Evolutionary conservation across 2,797 vertebrate genomes (phyloP).

Genomic region (Steatocranus sp.): DNA sequence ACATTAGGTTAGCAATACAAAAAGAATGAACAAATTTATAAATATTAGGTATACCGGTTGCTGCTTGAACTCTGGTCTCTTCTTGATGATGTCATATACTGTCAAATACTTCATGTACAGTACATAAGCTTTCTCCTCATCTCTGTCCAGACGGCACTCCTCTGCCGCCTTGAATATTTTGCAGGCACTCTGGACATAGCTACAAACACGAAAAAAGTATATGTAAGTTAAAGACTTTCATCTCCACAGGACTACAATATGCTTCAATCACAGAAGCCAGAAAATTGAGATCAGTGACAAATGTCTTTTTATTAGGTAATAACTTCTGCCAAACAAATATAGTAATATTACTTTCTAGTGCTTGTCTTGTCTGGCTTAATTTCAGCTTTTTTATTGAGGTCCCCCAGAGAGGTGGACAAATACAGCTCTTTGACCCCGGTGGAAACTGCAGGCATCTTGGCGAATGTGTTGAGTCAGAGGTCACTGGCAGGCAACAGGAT

Average conservation of each 20-base stretch:
- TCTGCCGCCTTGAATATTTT: constrained; percentile 97
- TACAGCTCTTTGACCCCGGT: constrained; percentile 91
- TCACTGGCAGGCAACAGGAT: constrained; percentile 18
- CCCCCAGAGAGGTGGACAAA: constrained; percentile 89
- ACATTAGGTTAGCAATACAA: neutral
- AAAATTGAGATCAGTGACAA: neutral
- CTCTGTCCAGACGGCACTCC: constrained; percentile 89
- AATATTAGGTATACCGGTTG: constrained; percentile 80
- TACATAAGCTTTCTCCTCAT: constrained; percentile 96
- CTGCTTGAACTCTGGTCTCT: constrained; percentile 92
- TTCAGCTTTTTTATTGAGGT: constrained; percentile 96
- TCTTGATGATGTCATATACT: constrained; percentile 93
- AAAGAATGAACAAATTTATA: neutral
- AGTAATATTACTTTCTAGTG: constrained; percentile 80
- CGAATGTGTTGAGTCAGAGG: constrained; percentile 31
- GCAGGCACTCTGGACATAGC: constrained; percentile 93
- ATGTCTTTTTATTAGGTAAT: neutral
- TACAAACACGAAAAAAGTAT: constrained; percentile 42
- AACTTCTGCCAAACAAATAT: neutral
- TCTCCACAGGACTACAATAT: neutral
- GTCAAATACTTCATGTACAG: constrained; percentile 96
- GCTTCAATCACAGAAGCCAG: neutral
- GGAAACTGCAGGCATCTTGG: constrained; percentile 90
- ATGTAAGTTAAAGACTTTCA: neutral
- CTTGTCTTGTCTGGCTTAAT: constrained; percentile 88